Conservation (phyloP, 2,888 invertebrate genomes). For the Subacronicta megacephala region DNA sequence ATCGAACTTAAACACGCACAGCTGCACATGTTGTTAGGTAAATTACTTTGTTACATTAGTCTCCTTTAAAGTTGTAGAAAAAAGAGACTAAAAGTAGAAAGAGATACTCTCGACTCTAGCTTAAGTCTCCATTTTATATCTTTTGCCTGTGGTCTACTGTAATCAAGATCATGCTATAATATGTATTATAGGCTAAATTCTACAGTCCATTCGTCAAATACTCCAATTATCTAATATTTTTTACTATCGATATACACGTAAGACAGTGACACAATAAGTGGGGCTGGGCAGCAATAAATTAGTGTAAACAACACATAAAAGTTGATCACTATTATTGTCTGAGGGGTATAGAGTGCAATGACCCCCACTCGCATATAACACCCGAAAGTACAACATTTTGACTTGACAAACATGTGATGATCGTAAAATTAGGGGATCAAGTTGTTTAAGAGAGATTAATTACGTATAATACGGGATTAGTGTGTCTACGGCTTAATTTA, state of each 20-base stretch:
- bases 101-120: too few species aligned
- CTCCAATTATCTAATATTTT: constrained; percentile 17
- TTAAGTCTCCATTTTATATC: too few species aligned
- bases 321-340: constrained; percentile 67
- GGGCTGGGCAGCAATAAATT: constrained; percentile 70
- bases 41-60: too few species aligned
- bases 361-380: constrained; percentile 46
- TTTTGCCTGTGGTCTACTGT: too few species aligned
- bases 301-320: constrained; percentile 78
- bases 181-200: neutral
- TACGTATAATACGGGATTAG: constrained; percentile 29
- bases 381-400: constrained; percentile 29
- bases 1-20: too few species aligned
- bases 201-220: neutral
- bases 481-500: constrained; percentile 14
- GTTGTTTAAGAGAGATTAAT: constrained; percentile 30
- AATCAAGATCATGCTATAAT: neutral
- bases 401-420: constrained; percentile 31
- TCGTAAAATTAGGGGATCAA: constrained; percentile 38
- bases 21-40: too few species aligned
- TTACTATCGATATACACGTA: constrained; percentile 28
- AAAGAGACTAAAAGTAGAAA: too few species aligned
- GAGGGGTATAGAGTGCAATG: constrained; percentile 66
- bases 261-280: constrained; percentile 25
- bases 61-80: too few species aligned